Evolutionary conservation across 2,888 invertebrate species (phyloP).

Genomic region (Drosophila prolongata): DNA sequence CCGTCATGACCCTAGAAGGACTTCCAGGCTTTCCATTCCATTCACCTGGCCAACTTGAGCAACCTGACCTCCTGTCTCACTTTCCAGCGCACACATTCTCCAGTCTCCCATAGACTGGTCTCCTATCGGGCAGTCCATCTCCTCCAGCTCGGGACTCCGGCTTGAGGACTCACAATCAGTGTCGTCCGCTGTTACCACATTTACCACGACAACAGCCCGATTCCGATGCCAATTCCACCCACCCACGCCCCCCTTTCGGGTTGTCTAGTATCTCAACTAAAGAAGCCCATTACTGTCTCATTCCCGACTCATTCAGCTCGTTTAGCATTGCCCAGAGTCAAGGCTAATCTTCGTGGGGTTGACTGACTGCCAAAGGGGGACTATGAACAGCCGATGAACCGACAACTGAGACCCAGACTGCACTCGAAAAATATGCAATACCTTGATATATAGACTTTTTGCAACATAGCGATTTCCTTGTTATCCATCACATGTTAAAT

Average conservation of each 20-base stretch:
- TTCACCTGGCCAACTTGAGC: conserved; percentile 35
- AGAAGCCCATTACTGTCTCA: conserved; percentile 83
- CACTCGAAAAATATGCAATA: not conserved
- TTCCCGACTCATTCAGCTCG: conserved; percentile 81
- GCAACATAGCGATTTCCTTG: too few relatives aligned
- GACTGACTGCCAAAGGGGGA: conserved; percentile 52
- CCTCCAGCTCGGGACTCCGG: conserved; percentile 5
- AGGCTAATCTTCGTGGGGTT: conserved; percentile 63
- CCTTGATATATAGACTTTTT: too few relatives aligned
- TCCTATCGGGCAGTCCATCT: conserved; percentile 35
- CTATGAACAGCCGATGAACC: conserved; percentile 33
- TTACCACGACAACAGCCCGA: conserved; percentile 44
- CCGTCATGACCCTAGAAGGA: conserved; percentile 35
- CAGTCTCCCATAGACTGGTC: not conserved
- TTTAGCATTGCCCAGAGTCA: conserved; percentile 64
- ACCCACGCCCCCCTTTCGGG: conserved; percentile 54
- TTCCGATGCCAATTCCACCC: conserved; percentile 21
- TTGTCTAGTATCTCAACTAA: conserved; percentile 71
- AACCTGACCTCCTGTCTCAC: conserved; percentile 42
- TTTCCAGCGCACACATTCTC: conserved; percentile 34
- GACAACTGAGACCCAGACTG: conserved; percentile 18
- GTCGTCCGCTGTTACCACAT: conserved; percentile 68
- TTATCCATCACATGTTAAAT: too few relatives aligned
- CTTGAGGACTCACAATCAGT: conserved; percentile 52
- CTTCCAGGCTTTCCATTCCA: conserved; percentile 27